Percentiles rank a stretch among this genome's conserved stretches.
These are phyloP conservation scores for Tetanocera ferruginea DNA, from an alignment of 2,888 invertebrate genomes.

Conservation along the genomic window DNA sequence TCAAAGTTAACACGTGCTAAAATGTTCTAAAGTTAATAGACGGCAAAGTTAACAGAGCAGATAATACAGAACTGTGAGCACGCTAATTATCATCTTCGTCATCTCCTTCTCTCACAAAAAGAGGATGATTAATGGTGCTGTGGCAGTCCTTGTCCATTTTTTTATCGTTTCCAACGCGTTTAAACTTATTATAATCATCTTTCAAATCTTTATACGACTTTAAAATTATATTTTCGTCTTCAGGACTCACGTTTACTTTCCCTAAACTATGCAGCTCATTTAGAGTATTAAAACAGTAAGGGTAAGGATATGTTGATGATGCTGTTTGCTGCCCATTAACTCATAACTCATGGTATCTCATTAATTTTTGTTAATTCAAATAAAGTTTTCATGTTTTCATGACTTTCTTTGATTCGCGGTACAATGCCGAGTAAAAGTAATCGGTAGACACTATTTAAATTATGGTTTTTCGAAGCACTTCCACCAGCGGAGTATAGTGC, in stretches of 20 bases:
- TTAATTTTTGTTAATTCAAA: background rate
- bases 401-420: background rate
- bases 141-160: background rate
- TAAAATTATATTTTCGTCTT: background rate
- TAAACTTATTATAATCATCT: background rate
- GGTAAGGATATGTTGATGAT: background rate
- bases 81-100: background rate
- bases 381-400: background rate
- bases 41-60: no score
- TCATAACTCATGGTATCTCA: background rate
- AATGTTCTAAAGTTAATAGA: no score
- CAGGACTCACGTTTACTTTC: background rate
- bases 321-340: constrained; percentile 4
- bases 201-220: background rate
- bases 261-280: background rate
- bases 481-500: background rate
- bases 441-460: background rate
- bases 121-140: background rate
- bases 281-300: no score
- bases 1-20: no score
- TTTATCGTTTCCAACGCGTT: background rate
- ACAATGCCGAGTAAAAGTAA: background rate
- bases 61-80: no score
- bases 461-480: background rate
- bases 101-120: no score